Evolutionary conservation across 2,797 vertebrate genomes (phyloP), one percentile per base, ranked within the genome.

Genomic region (Bradypodion ventrale): DNA sequence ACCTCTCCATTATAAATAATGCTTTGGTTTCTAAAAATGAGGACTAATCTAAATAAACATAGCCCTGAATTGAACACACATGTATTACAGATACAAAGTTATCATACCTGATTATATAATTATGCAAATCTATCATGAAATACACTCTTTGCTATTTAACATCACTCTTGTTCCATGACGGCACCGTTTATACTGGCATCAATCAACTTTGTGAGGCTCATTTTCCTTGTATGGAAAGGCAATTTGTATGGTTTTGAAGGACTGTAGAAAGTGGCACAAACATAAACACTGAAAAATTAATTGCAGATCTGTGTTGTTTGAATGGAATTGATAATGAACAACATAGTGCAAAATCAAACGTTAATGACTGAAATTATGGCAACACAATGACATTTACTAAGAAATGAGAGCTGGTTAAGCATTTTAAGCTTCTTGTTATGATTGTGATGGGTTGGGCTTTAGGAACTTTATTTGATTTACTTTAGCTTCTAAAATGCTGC

Each of bases 231-330:
- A 74, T 23, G 88, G 75, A 88, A 80, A 89, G 83, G 35, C 25
- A n/a, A 37, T 74, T 42, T 46, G 72, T 91, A 63, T 84, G 75
- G 87, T 88, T 87, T 88, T 75, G 83, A 78, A 66, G 82, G 69
- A 85, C 8, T 65, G n/a, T 25, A 5, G 1, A 72, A 88, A 90
- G 87, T 82, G 86, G 73, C 83, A 90, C 16, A 52, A 91, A 74
- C 75, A 88, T 91, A 92, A 89, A 1, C 63, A 79, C 37, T 68
- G 73, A 21, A 88, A 93, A 92, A 89, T 85, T 92, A 92, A 91
- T 93, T 89, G 78, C 70, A 56, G 66, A 87, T n/a, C 40, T 79
- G 6, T 69, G 83, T 5, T 90, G 21, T 83, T 35, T 87, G 91
- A 91, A 84, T 75, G 89, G 83, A 92, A 84, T 73, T 85, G 63